A percentile compares a stretch with the other conserved stretches of the same genome.
Evolutionary conservation across 2,888 invertebrate genomes (phyloP).

Genomic region (Acleris holmiana): DNA sequence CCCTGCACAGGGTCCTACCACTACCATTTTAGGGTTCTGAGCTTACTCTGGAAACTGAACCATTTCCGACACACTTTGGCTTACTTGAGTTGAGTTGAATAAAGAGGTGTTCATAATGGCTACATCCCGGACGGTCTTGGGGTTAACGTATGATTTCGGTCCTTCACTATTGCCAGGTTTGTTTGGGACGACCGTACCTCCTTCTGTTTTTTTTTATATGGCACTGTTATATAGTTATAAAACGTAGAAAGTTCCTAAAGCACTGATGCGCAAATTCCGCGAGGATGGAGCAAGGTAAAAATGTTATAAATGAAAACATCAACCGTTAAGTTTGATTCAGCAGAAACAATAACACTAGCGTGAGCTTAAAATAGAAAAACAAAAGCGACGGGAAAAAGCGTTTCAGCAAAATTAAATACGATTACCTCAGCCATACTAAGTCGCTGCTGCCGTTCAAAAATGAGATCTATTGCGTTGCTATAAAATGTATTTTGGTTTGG

Average conservation of each 20-base stretch:
- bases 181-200: too few species aligned
- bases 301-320: background rate
- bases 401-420: constrained; percentile 23
- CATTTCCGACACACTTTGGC: too few species aligned
- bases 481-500: background rate
- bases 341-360: constrained; percentile 16
- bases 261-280: background rate
- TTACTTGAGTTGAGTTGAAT: too few species aligned
- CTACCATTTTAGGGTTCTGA: too few species aligned
- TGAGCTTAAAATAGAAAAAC: background rate
- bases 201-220: too few species aligned
- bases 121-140: too few species aligned
- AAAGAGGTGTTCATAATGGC: too few species aligned
- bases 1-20: too few species aligned
- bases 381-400: constrained; percentile 16
- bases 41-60: too few species aligned
- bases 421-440: constrained; percentile 10
- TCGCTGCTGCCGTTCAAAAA: background rate
- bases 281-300: background rate
- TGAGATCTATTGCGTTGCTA: background rate
- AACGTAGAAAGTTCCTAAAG: background rate
- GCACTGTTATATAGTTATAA: too few species aligned
- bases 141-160: too few species aligned
- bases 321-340: constrained; percentile 8
- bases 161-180: too few species aligned